phyloP scores from a whole-genome alignment of 2,888 invertebrate species.

The Parascotia fuliginaria region DNA sequence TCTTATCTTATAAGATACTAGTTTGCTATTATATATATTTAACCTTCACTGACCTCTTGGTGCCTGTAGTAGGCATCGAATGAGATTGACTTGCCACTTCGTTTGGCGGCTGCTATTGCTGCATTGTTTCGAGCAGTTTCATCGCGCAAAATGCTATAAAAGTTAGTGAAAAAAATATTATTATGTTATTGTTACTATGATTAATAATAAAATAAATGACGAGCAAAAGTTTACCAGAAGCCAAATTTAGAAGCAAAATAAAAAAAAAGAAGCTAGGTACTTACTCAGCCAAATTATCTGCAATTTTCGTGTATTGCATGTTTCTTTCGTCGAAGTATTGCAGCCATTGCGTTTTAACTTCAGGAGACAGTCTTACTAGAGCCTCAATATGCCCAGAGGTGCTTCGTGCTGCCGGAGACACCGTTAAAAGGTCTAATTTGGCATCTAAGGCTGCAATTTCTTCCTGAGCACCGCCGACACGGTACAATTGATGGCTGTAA shows the following conservation, averaged over 20 bases:
- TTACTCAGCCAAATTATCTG: constrained; percentile 73
- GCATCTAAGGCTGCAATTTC: constrained; percentile 60
- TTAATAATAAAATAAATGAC: neutral
- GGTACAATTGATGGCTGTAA: constrained; percentile 70
- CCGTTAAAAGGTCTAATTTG: constrained; percentile 62
- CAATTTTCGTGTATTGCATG: constrained; percentile 62
- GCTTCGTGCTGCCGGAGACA: constrained; percentile 56
- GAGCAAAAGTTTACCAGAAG: too few relatives aligned
- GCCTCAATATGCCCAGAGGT: constrained; percentile 63
- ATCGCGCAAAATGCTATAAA: constrained; percentile 64
- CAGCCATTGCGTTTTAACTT: constrained; percentile 67
- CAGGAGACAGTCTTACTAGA: constrained; percentile 65
- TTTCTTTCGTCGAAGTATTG: constrained; percentile 59
- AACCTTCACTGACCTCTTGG: constrained; percentile 63
- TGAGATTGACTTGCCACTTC: constrained; percentile 61
- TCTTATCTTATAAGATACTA: too few relatives aligned
- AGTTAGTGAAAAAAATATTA: too few relatives aligned
- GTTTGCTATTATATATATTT: too few relatives aligned
- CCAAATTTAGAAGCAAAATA: too few relatives aligned
- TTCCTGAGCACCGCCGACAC: constrained; percentile 59
- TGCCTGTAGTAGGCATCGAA: constrained; percentile 71
- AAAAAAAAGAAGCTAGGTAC: constrained; percentile 22
- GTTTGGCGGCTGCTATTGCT: constrained; percentile 48
- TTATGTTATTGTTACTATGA: too few relatives aligned
- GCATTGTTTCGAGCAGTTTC: constrained; percentile 61